Evolutionary conservation across 37 sponge, comb jelly and placozoan species (phyloP), one percentile per base, ranked within the genome.

Genomic region (Ephydatia muelleri): DNA sequence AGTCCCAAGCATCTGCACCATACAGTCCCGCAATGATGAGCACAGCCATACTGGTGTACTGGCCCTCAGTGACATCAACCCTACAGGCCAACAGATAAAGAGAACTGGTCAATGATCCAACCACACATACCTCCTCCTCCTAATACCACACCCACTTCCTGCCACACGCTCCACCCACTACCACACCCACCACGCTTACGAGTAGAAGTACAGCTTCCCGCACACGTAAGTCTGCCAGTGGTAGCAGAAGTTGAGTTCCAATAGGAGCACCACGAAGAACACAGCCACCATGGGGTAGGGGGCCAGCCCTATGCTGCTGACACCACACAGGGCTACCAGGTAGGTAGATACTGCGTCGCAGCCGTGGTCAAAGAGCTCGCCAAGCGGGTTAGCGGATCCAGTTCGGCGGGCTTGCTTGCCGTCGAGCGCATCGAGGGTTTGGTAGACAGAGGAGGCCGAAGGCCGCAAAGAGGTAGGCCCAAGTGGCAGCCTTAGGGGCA

Each of bases 351-450:
- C 47, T 21, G 98, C 88, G 79, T 98, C 98, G 67, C 98, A 98
- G 22, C 96, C 98, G 72, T 98, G 98, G 72, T 98, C 98, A 77
- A 98, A 98, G 16, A 98, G 82, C 74, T 98, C 98, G 5, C 98
- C 98, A 5, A 98, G 89, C 3, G 86, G 87, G 26, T 67, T 86
- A 64, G 70, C 80, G 47, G 84, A 80, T 47, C 82, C 80, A 0
- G 96, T 98, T 2, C 98, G 83, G 49, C 98, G 77, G 32, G 98
- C 98, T 57, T 98, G 98, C 49, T 98, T 98, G 38, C 98, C 98
- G 65, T 98, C 98, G 36, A 98, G 84, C 5, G 96, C 98, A 82
- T 98, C 98, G 68, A 95, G 71, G 5, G 87, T 67, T 75, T 95
- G 94, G 81, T 98, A 98, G 69, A 88, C 38, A 8, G n/a, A 98